Percentiles rank a stretch among this genome's conserved stretches.
Conservation (phyloP, 2,113 vertebrate species). For the Trematomus loennbergii region DNA sequence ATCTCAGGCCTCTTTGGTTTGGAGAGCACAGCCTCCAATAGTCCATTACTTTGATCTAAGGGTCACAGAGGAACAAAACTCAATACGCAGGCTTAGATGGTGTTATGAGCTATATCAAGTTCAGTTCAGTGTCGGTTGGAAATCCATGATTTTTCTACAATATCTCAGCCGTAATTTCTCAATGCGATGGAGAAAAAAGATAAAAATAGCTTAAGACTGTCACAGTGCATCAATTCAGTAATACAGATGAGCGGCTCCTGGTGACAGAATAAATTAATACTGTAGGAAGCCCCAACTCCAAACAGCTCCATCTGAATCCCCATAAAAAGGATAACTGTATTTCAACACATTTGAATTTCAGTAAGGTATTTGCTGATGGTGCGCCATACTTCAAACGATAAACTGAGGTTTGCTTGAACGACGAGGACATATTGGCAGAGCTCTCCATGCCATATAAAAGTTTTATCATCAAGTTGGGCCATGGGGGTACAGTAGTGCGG, state of each 20-base stretch:
- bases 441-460: slow-evolving; percentile 2
- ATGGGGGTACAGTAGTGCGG: neutral
- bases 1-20: slow-evolving; percentile 61
- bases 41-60: slow-evolving; percentile 82
- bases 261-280: slow-evolving; percentile 72
- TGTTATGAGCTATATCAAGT: slow-evolving; percentile 74
- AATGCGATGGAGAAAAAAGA: slow-evolving; percentile 51
- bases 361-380: slow-evolving; percentile 40
- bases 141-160: slow-evolving; percentile 67
- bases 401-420: slow-evolving; percentile 33
- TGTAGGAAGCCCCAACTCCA: slow-evolving; percentile 56
- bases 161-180: slow-evolving; percentile 70
- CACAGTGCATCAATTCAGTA: slow-evolving; percentile 67
- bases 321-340: slow-evolving; percentile 62
- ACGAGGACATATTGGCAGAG: slow-evolving; percentile 20
- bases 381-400: slow-evolving; percentile 40
- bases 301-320: slow-evolving; percentile 66
- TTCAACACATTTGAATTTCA: slow-evolving; percentile 66
- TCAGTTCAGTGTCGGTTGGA: slow-evolving; percentile 45
- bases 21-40: slow-evolving; percentile 62
- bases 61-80: slow-evolving; percentile 76
- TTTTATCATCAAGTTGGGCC: slow-evolving; percentile 32
- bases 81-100: slow-evolving; percentile 65
- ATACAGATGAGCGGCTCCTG: slow-evolving; percentile 57
- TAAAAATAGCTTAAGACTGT: slow-evolving; percentile 73